Base-by-base conservation (phyloP, 2,888 invertebrate genomes). In the Chymomyza caudatula region DNA sequence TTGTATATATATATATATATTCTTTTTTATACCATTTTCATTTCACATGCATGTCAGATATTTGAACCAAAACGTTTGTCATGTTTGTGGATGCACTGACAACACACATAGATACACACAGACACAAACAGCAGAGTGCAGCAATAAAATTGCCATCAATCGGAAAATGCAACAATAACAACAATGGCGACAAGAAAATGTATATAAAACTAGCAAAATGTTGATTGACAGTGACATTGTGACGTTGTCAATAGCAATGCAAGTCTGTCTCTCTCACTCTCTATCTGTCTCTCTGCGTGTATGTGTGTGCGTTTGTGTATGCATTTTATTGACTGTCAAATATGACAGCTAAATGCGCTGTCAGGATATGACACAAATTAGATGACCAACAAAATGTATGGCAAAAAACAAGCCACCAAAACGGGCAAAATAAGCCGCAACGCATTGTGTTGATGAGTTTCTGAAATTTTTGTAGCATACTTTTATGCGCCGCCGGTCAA, bases 141-240 rank as follows among this genome's bases (percentile, higher is more conserved):
- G 70, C 83, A 86, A 85, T 83, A 83, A 83, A 83, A 86, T 73
- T 60, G 68, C 76, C 82, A 82, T 85, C 78, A 85, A 72, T 69
- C 71, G 77, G 62, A 69, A 53, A 70, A 65, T 78, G 72, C 67
- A 75, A 71, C 67, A 73, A 58, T 59, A 60, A 55, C 62, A 66
- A 19, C 60, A 59, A 51, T 44, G 13, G 22, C n/a, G 47, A 37
- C 37, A 51, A 25, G 51, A 52, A n/a, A 23, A 29, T 61, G 42
- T 29, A 44, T 63, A 68, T 69, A 63, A 70, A 64, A 70, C 64
- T 65, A 54, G 66, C 52, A 72, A 82, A 79, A 76, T 76, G 78
- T 74, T 87, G 87, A 87, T 85, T 88, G 87, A 86, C 87, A 87
- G 67, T 79, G 83, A 87, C 85, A 85, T 85, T 85, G 75, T 76